Evolutionary conservation across 2,888 invertebrate species (phyloP).

Genomic region (Clusia tigrina): DNA sequence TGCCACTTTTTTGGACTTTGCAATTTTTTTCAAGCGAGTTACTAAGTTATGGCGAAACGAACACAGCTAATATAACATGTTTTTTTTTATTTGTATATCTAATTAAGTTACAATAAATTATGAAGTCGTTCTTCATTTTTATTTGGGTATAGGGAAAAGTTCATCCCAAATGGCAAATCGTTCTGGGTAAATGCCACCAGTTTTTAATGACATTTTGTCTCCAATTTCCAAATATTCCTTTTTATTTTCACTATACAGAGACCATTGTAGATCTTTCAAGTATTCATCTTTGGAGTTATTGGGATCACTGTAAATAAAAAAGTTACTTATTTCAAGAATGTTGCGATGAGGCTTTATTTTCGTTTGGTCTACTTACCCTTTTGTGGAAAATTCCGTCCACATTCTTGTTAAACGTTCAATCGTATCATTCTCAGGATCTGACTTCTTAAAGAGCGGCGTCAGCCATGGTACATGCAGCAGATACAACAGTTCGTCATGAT

Average conservation of each 20-base stretch:
- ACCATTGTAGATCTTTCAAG: constrained; percentile 34
- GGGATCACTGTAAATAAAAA: constrained; percentile 37
- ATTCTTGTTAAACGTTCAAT: constrained; percentile 64
- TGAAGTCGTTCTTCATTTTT: too few relatives aligned
- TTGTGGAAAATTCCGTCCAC: constrained; percentile 63
- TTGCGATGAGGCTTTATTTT: too few relatives aligned
- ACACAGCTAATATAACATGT: neutral
- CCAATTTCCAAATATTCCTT: constrained; percentile 46
- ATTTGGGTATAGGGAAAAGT: neutral
- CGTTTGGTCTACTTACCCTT: constrained; percentile 42
- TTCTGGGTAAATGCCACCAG: neutral
- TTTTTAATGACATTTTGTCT: constrained; percentile 35
- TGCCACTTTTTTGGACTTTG: too few relatives aligned
- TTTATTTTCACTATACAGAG: constrained; percentile 30
- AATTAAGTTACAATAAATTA: neutral
- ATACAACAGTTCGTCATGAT: constrained; percentile 66
- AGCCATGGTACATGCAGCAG: constrained; percentile 54
- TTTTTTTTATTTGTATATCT: neutral
- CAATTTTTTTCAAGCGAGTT: too few relatives aligned
- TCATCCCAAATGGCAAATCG: neutral
- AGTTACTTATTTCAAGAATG: too few relatives aligned
- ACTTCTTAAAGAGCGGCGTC: constrained; percentile 56
- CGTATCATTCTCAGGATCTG: constrained; percentile 62
- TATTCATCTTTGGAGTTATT: constrained; percentile 47
- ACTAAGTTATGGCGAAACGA: too few relatives aligned